Base-by-base conservation (phyloP, 1,140 invertebrate species). In the Magallana ariakensis region DNA sequence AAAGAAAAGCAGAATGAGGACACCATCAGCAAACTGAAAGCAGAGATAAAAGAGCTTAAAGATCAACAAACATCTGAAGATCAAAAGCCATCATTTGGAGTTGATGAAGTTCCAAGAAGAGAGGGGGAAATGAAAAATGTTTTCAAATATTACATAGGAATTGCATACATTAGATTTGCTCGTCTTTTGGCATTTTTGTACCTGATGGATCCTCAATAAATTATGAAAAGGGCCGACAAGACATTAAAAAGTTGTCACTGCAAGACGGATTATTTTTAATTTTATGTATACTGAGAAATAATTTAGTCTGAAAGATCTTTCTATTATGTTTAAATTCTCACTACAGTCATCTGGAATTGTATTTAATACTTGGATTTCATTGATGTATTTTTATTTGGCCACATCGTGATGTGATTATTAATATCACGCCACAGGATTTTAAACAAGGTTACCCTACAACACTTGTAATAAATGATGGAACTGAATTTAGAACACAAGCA, bases 391-490 rank as follows among this genome's bases (percentile, higher is more conserved):
- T 19, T 80, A 87, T 88, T 46, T 91, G 90, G 90, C 87, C 86
- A 53, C 80, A 88, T 81, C 84, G 86, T 80, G 85, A 89, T 85
- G 60, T 57, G 11, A 86, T 90, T 19, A 89, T 90, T 58, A 62
- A 85, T 16, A 86, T 87, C n/a, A 90, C 90, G 89, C 89, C 89
- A 19, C 83, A 26, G 3, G 57, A 89, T 57, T 90, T 53, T 57
- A 87, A 75, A 70, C 83, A 88, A 83, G 86, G 87, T 58, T 90
- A 88, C 60, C 89, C 87, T 55, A 87, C 60, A 80, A 81, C 80
- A 58, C 53, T 90, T 10, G 56, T 87, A 16, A 88, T 91, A n/a
- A 91, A 89, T 85, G 90, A 90, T 86, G 86, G 89, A 46, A 90
- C 89, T n/a, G 87, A 90, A 84, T 80, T 90, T 16, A 90, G 86